These are phyloP conservation scores for Riparia riparia DNA, from an alignment of 2,113 vertebrate species.

Conservation along the genomic window DNA sequence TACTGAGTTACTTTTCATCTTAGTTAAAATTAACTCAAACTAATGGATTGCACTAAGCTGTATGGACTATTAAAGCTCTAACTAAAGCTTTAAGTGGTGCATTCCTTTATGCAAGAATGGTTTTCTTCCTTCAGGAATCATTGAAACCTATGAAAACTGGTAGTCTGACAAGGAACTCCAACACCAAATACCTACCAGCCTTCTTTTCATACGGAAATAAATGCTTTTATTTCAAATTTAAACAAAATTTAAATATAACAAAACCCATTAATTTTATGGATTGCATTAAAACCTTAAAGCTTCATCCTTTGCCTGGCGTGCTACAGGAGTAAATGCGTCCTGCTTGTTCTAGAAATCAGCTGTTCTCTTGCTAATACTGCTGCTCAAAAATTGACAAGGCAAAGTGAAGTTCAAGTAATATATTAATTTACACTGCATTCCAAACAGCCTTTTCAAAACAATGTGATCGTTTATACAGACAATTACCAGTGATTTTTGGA, in stretches of 20 bases:
- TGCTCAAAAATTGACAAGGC: neutral
- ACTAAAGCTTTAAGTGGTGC: neutral
- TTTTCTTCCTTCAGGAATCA: neutral
- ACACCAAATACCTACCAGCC: neutral
- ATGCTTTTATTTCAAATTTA: neutral
- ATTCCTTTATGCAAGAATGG: slow-evolving; percentile 9
- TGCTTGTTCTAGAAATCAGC: neutral
- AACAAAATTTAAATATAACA: neutral
- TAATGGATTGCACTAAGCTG: neutral
- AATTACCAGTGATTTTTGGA: neutral
- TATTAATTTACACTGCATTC: neutral
- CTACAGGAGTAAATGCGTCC: neutral
- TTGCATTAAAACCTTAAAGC: neutral
- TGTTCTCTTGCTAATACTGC: neutral
- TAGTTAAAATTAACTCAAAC: slow-evolving; percentile 36
- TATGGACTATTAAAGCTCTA: neutral
- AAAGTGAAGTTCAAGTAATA: neutral
- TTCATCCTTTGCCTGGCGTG: neutral
- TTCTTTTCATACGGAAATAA: neutral
- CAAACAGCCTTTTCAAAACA: neutral
- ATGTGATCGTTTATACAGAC: neutral
- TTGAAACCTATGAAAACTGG: neutral
- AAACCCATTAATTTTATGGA: neutral
- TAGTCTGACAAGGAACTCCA: neutral
- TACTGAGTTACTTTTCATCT: neutral